phyloP scores from a whole-genome alignment of 2,888 invertebrate genomes.

The Lithosia quadra region DNA sequence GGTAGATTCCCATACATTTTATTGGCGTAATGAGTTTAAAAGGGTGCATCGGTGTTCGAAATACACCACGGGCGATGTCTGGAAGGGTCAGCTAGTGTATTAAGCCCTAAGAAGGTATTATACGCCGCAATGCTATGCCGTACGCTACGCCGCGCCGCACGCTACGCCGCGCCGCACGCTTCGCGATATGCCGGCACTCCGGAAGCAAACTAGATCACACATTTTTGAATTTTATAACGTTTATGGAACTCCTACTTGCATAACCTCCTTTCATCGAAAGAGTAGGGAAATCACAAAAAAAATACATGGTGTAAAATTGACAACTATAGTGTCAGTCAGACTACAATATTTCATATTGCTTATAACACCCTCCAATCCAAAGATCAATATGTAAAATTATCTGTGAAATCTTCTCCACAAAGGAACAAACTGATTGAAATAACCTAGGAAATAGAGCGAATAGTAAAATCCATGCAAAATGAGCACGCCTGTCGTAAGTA shows the following conservation, averaged over 20 bases:
- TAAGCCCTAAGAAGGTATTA: too few relatives aligned
- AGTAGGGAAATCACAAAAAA: background rate
- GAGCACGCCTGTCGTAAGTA: slow-evolving; percentile 6
- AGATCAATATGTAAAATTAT: slow-evolving; percentile 9
- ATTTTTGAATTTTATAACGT: background rate
- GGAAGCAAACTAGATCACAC: too few relatives aligned
- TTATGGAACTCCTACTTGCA: background rate
- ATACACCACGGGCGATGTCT: too few relatives aligned
- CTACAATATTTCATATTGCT: background rate
- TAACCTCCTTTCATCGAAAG: background rate
- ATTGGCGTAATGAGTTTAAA: too few relatives aligned
- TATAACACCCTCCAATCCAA: slow-evolving; percentile 1
- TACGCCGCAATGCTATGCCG: too few relatives aligned
- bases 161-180: too few relatives aligned
- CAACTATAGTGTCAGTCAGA: background rate
- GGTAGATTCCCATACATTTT: too few relatives aligned
- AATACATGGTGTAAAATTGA: background rate
- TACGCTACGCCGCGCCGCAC: too few relatives aligned
- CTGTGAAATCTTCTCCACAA: background rate
- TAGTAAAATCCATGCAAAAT: slow-evolving; percentile 7
- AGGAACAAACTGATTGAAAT: background rate
- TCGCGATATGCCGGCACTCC: too few relatives aligned
- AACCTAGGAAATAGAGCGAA: background rate
- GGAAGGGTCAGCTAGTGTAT: too few relatives aligned
- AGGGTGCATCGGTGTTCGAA: too few relatives aligned